A percentile compares a stretch with the other conserved stretches of the same genome.
Evolutionary conservation across 2,888 invertebrate species (phyloP).

Genomic region (Oscheius sp.): DNA sequence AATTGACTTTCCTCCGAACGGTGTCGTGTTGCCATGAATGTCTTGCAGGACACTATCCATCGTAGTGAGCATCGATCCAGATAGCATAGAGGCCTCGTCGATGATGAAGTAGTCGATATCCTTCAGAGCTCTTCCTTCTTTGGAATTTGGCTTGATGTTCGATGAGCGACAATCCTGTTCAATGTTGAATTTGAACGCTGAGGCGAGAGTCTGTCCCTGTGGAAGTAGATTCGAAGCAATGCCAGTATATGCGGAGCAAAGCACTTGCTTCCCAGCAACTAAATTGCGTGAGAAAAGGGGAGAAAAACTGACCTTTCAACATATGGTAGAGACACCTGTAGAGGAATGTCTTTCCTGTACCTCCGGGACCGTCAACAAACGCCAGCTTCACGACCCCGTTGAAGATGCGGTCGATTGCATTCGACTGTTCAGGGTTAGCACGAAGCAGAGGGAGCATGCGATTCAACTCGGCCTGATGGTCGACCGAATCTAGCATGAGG

Average conservation of each 20-base stretch:
- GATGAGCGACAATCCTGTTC: not conserved
- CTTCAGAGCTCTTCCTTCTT: conserved; percentile 15
- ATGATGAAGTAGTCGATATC: conserved; percentile 20
- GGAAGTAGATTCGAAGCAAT: conserved; percentile 38
- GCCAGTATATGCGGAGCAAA: too few species aligned
- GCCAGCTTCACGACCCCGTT: not conserved
- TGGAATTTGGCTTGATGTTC: conserved; percentile 14
- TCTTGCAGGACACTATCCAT: conserved; percentile 38
- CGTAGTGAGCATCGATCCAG: conserved; percentile 28
- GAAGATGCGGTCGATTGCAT: not conserved
- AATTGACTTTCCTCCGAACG: conserved; percentile 41
- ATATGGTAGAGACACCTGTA: not conserved
- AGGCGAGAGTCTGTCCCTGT: conserved; percentile 38
- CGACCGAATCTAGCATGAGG: not conserved
- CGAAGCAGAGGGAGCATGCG: not conserved
- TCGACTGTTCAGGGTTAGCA: not conserved
- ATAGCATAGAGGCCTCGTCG: conserved; percentile 42
- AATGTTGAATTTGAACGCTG: conserved; percentile 19
- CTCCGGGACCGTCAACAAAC: conserved; percentile 28
- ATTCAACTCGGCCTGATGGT: conserved; percentile 1
- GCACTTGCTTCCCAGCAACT: too few species aligned
- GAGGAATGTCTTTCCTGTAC: conserved; percentile 24
- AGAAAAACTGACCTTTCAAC: not conserved
- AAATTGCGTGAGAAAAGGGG: too few species aligned
- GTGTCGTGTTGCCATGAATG: conserved; percentile 7